These are phyloP conservation scores for Pyrochroa serraticornis DNA, from an alignment of 2,888 invertebrate genomes.

Conservation along the genomic window DNA sequence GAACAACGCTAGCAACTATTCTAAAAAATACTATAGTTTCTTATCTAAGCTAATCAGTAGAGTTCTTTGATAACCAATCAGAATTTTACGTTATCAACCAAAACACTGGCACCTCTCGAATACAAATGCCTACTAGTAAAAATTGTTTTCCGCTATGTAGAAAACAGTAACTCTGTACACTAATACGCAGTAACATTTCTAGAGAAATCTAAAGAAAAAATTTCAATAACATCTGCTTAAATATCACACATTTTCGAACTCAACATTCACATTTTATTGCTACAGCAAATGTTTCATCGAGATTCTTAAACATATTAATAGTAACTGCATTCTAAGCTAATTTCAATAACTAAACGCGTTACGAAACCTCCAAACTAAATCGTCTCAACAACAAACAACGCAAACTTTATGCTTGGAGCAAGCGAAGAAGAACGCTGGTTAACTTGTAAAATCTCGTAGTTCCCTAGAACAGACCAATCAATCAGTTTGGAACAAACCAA, in stretches of 20 bases:
- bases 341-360: conserved; percentile 8
- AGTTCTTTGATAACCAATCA: conserved; percentile 11
- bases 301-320: conserved; percentile 25
- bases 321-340: conserved; percentile 23
- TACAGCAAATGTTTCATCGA: conserved; percentile 57
- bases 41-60: conserved; percentile 10
- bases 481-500: background rate
- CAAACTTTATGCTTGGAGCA: conserved; percentile 33
- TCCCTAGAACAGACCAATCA: conserved; percentile 20
- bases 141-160: conserved; percentile 35
- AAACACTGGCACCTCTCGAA: conserved; percentile 36
- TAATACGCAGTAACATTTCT: conserved; percentile 38
- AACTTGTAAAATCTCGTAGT: conserved; percentile 2
- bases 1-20: conserved; percentile 32
- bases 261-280: conserved; percentile 57
- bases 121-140: conserved; percentile 34
- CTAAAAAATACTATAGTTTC: conserved; percentile 13
- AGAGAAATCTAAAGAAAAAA: conserved; percentile 18
- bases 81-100: conserved; percentile 20
- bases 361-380: conserved; percentile 31
- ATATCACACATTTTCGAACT: conserved; percentile 52
- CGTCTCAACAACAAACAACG: conserved; percentile 38
- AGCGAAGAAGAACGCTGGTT: conserved; percentile 30
- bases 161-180: conserved; percentile 43
- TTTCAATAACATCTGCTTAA: conserved; percentile 33